Percentiles rank a stretch among this genome's conserved stretches.
Conservation (phyloP, 2,797 vertebrate genomes). For the Chanos chanos region DNA sequence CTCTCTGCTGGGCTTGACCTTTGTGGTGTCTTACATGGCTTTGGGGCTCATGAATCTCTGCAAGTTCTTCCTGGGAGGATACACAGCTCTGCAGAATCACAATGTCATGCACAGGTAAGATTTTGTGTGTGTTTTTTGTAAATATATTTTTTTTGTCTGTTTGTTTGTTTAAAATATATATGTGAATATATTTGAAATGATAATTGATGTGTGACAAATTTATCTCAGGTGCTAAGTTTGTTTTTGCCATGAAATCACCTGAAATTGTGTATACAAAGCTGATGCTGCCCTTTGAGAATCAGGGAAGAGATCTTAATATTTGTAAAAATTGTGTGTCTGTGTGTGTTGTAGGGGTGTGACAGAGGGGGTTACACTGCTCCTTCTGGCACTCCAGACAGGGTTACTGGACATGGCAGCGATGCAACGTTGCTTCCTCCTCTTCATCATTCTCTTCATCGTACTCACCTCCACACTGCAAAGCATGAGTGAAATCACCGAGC, state of each 20-base stretch:
- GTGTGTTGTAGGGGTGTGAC: constrained; percentile 75
- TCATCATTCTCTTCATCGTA: constrained; percentile 90
- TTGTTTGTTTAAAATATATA: background rate
- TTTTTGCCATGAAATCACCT: too few species aligned
- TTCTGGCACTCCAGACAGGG: constrained; percentile 85
- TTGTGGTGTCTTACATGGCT: constrained; percentile 83
- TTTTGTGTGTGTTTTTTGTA: background rate
- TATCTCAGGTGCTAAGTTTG: background rate
- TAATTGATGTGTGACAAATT: background rate
- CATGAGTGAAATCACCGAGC: constrained; percentile 86
- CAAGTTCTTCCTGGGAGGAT: constrained; percentile 83
- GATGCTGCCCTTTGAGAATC: background rate
- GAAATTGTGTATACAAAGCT: background rate
- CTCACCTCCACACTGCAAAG: constrained; percentile 85
- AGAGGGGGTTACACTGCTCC: constrained; percentile 81
- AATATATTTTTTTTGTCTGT: background rate
- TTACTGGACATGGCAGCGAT: constrained; percentile 80
- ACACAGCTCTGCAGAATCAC: constrained; percentile 75
- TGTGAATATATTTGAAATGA: background rate
- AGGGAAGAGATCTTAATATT: background rate
- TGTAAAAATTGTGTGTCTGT: constrained; percentile 1
- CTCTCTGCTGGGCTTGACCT: constrained; percentile 83
- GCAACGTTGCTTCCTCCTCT: constrained; percentile 87
- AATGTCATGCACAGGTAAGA: constrained; percentile 86
- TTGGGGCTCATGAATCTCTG: constrained; percentile 80